Conservation (phyloP, 2,113 vertebrate species). For the Micronycteris hirsuta region DNA sequence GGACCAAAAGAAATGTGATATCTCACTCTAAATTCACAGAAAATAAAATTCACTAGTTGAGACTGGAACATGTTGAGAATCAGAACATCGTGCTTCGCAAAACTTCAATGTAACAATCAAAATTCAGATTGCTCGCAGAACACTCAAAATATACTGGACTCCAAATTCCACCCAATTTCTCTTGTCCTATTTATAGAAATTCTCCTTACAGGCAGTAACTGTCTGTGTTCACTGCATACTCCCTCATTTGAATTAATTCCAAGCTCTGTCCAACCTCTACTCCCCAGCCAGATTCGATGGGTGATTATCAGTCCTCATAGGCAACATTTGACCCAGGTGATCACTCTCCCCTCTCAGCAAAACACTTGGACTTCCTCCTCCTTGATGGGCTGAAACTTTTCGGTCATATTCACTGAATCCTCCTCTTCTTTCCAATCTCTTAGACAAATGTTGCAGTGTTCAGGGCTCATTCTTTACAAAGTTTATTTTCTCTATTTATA, state of each 20-base stretch:
- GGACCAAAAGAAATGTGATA: neutral
- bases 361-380: neutral
- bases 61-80: neutral
- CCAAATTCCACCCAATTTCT: neutral
- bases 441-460: neutral
- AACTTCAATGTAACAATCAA: neutral
- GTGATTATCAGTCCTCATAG: neutral
- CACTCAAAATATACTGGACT: neutral
- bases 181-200: neutral
- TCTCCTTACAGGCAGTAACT: neutral
- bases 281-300: neutral
- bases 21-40: slow-evolving; percentile 14
- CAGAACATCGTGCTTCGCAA: neutral
- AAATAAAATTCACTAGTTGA: slow-evolving; percentile 35
- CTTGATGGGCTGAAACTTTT: neutral
- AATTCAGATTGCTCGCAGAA: neutral
- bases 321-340: neutral
- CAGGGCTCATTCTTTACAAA: neutral
- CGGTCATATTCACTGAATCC: neutral
- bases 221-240: neutral
- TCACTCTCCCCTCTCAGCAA: neutral
- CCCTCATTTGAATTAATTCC: neutral
- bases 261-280: neutral
- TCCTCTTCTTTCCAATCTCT: neutral
- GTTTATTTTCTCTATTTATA: neutral